Conservation (phyloP, 2,113 vertebrate genomes). For the Gobio gobio region DNA sequence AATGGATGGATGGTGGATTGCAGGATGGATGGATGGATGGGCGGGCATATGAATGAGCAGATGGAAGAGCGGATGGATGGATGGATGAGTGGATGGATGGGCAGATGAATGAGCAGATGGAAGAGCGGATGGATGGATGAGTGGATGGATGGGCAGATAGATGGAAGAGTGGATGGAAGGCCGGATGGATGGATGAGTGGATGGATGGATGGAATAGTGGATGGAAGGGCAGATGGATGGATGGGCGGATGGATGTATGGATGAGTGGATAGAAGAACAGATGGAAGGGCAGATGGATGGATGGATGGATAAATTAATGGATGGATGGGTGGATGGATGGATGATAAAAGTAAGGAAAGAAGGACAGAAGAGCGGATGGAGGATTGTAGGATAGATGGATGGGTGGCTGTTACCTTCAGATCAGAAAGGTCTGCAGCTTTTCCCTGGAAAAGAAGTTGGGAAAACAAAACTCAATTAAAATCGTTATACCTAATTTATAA, state of each 20-base stretch:
- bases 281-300: neutral
- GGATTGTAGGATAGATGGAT: neutral
- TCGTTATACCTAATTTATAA: neutral
- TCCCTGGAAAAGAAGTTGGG: conserved; percentile 74
- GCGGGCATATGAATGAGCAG: neutral
- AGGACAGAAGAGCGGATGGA: neutral
- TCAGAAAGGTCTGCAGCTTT: conserved; percentile 76
- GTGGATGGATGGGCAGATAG: neutral
- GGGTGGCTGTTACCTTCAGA: conserved; percentile 68
- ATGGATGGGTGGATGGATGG: neutral
- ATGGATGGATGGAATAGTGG: neutral
- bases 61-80: neutral
- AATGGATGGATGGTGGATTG: neutral
- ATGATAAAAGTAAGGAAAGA: too few relatives aligned
- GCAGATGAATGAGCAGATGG: neutral
- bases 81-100: neutral
- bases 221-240: neutral
- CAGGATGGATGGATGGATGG: too few relatives aligned
- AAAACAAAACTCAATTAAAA: neutral
- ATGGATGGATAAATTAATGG: rapidly evolving
- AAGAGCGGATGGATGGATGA: neutral
- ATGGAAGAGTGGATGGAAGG: neutral
- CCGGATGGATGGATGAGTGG: neutral
- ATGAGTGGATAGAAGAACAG: neutral
- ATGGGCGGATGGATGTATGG: neutral